phyloP scores from a whole-genome alignment of 2,888 invertebrate genomes.

The Aleiodes testaceus region DNA sequence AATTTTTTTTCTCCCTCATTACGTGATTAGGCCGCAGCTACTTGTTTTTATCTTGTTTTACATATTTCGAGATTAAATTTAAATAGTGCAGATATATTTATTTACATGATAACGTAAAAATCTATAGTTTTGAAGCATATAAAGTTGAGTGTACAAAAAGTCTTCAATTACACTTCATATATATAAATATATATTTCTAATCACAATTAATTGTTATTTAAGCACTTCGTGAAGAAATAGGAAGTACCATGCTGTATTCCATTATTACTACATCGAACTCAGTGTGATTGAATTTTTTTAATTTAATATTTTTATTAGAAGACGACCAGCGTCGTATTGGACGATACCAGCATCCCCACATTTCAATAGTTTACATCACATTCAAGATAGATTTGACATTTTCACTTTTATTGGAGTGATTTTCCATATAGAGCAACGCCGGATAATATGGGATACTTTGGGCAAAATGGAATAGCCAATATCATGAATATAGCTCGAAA shows the following conservation, averaged over 20 bases:
- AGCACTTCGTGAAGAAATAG: constrained; percentile 24
- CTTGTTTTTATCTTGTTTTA: constrained; percentile 55
- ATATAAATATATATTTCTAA: not conserved
- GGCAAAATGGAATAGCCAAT: too few species aligned
- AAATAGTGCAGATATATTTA: not conserved
- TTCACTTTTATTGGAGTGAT: not conserved
- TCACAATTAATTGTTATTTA: constrained; percentile 1
- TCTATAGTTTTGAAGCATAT: not conserved
- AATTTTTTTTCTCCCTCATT: constrained; percentile 39
- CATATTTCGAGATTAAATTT: constrained; percentile 7
- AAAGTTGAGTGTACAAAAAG: not conserved
- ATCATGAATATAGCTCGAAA: too few species aligned
- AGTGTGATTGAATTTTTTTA: constrained; percentile 23
- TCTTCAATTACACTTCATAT: constrained; percentile 6
- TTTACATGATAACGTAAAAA: constrained; percentile 26
- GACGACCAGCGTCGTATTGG: constrained; percentile 61
- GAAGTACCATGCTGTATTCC: constrained; percentile 14
- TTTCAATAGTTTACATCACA: constrained; percentile 4
- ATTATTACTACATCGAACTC: constrained; percentile 30
- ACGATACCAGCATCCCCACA: constrained; percentile 59
- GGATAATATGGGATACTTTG: too few species aligned
- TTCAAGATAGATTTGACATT: not conserved
- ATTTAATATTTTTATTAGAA: constrained; percentile 20
- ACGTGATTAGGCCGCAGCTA: constrained; percentile 65
- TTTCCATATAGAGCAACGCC: too few species aligned